A percentile compares a stretch with the other conserved stretches of the same genome.
Evolutionary conservation across 2,113 vertebrate genomes (phyloP).

Genomic region (Irena cyanogastra): DNA sequence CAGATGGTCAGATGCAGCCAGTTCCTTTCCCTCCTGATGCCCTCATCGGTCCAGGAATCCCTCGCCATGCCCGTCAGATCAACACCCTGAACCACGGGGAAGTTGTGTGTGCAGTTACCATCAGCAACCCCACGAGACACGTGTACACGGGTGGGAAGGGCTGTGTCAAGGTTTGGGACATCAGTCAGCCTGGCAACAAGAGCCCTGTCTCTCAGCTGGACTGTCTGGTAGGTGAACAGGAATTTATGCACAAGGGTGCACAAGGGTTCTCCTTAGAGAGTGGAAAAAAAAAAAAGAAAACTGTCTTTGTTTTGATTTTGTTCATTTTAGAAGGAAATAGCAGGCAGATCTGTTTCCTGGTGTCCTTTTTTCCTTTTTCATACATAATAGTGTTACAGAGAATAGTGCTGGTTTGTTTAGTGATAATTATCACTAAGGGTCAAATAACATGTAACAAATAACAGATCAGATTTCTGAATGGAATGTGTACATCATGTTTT

Average conservation of each 20-base stretch:
- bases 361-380: not conserved
- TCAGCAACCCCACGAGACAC: conserved; percentile 82
- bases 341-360: conserved; percentile 40
- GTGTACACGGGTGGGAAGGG: conserved; percentile 83
- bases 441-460: not conserved
- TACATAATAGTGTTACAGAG: not conserved
- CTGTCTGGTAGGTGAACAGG: conserved; percentile 74
- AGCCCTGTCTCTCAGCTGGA: conserved; percentile 85
- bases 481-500: accelerated
- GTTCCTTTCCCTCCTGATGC: conserved; percentile 83
- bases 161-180: conserved; percentile 84
- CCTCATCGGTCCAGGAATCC: conserved; percentile 82
- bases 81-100: conserved; percentile 82
- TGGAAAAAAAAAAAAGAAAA: too few species aligned
- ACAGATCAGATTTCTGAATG: not conserved
- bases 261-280: too few species aligned
- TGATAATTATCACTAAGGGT: not conserved
- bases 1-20: conserved; percentile 84
- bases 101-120: conserved; percentile 82
- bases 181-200: conserved; percentile 82
- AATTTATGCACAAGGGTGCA: not conserved
- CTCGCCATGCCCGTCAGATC: conserved; percentile 82
- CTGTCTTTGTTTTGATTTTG: conserved; percentile 34
- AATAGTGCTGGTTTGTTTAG: not conserved
- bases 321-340: conserved; percentile 38